These are phyloP conservation scores for Holothuria leucospilota DNA, from an alignment of 53 echinoderm and acorn worm species.

Conservation along the genomic window DNA sequence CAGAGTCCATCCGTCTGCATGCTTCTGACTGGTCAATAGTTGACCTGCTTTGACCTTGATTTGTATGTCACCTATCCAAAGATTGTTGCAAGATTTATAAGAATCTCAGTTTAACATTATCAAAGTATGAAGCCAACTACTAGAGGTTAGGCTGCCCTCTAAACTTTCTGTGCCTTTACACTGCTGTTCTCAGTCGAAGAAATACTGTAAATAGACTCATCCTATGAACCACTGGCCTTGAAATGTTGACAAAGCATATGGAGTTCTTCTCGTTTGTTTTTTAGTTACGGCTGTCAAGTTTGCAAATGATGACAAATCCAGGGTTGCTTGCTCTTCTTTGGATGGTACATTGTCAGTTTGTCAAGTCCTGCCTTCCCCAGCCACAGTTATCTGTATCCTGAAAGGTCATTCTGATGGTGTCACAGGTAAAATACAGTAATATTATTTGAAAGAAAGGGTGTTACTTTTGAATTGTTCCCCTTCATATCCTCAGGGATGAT, in stretches of 20 bases:
- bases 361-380: conserved; percentile 93
- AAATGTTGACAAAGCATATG: too few species aligned
- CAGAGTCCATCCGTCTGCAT: background rate
- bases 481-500: too few species aligned
- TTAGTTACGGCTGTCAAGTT: conserved; percentile 92
- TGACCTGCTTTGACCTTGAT: too few species aligned
- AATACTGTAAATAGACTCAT: too few species aligned
- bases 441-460: too few species aligned
- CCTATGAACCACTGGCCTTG: too few species aligned
- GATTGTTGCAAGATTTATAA: background rate
- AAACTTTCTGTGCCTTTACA: too few species aligned
- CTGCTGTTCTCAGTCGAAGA: too few species aligned
- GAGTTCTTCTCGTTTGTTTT: background rate
- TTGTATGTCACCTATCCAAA: too few species aligned
- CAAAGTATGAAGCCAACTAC: background rate
- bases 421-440: conserved; percentile 70
- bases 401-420: conserved; percentile 91
- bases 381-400: conserved; percentile 89
- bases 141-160: too few species aligned
- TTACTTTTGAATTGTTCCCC: too few species aligned
- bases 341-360: conserved; percentile 94
- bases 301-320: conserved; percentile 99
- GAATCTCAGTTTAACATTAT: too few species aligned
- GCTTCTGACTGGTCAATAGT: background rate
- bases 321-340: conserved; percentile 92